Evolutionary conservation across 2,113 vertebrate species (phyloP), one percentile per base, ranked within the genome.

Genomic region (Nipponia nippon): DNA sequence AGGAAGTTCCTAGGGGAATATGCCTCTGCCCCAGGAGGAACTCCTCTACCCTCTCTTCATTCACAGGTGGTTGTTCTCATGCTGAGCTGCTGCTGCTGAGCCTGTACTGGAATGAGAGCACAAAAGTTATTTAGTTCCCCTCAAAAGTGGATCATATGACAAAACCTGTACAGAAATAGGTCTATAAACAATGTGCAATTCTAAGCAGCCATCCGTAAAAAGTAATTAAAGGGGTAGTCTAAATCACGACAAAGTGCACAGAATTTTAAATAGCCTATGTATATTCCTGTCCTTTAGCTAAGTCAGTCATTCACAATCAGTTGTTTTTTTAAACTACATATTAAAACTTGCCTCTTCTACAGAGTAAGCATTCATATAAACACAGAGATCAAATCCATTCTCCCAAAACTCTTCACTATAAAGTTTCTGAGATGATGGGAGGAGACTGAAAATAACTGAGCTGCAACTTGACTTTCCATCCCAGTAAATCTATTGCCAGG

Each of bases 211-310:
- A 97, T 91, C 95, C 81, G 36, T 96, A 97, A 94, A 98, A 97
- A 97, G 94, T 89, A 97, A 98, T 97, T 97, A 98, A 96, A 90
- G 69, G 71, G 66, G 75, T 36, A 47, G 89, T 87, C 94, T 98
- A 98, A 98, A 98, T 98, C 97, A 97, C 75, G 90, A 78, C 59
- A 91, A 96, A 97, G 71, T 70, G 53, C 18, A 76, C 19, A 61
- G 93, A 95, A 97, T 97, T 97, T 95, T 96, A 97, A 98, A 89
- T 83, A 94, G 73, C n/a, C 55, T 89, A 59, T 93, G 61, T 87
- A n/a, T 55, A 72, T 88, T 94, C 44, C 52, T 85, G 18, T 79
- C 86, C 89, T 96, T 95, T 87, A 93, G 75, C 76, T 61, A 87
- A 95, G 89, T 38, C 38, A 40, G 40, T 65, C 8, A 92, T 96